Evolutionary conservation across 2,113 vertebrate species (phyloP).

Genomic region (Zingel zingel): DNA sequence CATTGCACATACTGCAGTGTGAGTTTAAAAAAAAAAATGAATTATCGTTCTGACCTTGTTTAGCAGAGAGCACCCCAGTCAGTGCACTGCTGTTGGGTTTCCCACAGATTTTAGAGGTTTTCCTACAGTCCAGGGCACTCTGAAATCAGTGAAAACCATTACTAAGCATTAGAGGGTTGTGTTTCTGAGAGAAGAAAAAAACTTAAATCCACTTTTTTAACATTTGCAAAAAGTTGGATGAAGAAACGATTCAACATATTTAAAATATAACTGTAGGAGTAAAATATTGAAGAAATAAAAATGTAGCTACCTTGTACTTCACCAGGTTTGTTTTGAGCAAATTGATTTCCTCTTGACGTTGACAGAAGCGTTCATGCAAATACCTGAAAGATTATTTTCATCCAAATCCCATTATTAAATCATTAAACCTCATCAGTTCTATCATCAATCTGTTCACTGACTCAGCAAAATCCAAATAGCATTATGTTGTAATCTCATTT

Average conservation of each 20-base stretch:
- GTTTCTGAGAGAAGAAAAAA: not conserved
- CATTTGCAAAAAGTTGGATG: not conserved
- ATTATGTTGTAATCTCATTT: no score
- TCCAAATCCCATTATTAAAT: not conserved
- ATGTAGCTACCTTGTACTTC: conserved; percentile 90
- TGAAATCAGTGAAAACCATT: conserved; percentile 60
- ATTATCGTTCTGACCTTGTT: conserved; percentile 88
- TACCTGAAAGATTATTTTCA: conserved; percentile 85
- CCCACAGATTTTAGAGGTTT: conserved; percentile 87
- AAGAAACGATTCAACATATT: not conserved
- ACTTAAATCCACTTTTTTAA: not conserved
- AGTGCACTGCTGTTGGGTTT: conserved; percentile 92
- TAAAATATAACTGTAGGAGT: not conserved
- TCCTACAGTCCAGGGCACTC: conserved; percentile 94
- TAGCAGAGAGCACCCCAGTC: conserved; percentile 95
- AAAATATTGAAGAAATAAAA: not conserved
- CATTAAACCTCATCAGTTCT: not conserved
- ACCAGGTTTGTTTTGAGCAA: conserved; percentile 92
- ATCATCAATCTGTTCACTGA: not conserved
- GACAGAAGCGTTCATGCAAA: conserved; percentile 94
- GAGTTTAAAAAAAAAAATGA: not conserved
- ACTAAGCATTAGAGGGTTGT: not conserved
- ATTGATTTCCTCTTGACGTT: conserved; percentile 94
- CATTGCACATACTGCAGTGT: not conserved
- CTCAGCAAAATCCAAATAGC: not conserved